Base-by-base conservation (phyloP, 2,113 vertebrate species). In the Oenanthe melanoleuca region DNA sequence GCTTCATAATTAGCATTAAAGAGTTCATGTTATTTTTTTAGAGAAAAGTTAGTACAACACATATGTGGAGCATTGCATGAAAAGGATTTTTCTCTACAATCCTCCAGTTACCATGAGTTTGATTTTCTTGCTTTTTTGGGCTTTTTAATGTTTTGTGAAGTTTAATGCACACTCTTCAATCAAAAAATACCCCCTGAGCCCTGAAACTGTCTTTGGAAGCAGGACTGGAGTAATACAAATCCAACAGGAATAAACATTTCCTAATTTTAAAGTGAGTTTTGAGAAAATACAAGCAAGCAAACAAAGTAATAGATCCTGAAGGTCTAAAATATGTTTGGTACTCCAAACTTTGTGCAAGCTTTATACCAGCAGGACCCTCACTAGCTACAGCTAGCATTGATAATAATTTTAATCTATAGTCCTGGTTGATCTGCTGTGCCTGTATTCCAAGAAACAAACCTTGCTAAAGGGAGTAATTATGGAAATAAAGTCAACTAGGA, bases 1-100 rank as follows among this genome's bases (percentile, higher is more conserved):
- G 56, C 44, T 92, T 90, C 77, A 45, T 80, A 91, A 89, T 88
- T 86, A 91, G 2, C 31, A 67, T 53, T 91, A 59, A 95, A 96
- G 93, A 82, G 10, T 21, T 66, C 7, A 29, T 25, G 23, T 2
- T 12, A 5, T 34, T 82, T 77, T 84, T 75, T 89, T 44, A 25
- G 44, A 77, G 10, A 97, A 38, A 53, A 42, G 4, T 91, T 93
- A 67, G 67, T 42, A 61, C 79, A 66, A 59, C 67, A 96, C 85
- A 59, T 89, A 4, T 26, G 94, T 77, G 28, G 42, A 57, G 10
- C 4, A 26, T 64, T 69, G 15, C 6, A 42, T 74, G 38, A 91
- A 84, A 95, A 55, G 12, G 37, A 71, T 69, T 67, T 71, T 53
- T 82, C 56, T 66, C 66, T n/a, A 65, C 13, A 53, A 15, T 28